Evolutionary conservation across 2,797 vertebrate species (phyloP).

Genomic region (Anableps anableps): DNA sequence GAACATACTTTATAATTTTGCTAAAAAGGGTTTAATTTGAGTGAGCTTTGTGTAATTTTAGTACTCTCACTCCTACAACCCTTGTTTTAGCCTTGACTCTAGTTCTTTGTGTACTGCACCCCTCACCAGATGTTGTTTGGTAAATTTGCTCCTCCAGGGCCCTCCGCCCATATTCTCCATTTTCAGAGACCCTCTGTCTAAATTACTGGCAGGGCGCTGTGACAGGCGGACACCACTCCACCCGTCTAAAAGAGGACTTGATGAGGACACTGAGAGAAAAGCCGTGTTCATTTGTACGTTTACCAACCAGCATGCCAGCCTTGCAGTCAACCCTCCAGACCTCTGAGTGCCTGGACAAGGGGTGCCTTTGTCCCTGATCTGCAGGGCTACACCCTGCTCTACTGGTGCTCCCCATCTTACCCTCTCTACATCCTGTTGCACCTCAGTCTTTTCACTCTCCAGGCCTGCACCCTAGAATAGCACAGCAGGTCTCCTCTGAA

Average conservation of each 20-base stretch:
- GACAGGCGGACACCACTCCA: constrained; percentile 68
- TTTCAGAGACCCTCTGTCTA: constrained; percentile 67
- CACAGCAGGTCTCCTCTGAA: constrained; percentile 84
- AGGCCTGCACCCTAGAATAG: constrained; percentile 82
- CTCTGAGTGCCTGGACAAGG: constrained; percentile 84
- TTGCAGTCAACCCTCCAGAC: constrained; percentile 70
- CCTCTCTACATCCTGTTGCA: constrained; percentile 71
- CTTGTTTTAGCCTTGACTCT: constrained; percentile 33
- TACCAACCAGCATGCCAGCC: constrained; percentile 65
- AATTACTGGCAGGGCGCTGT: constrained; percentile 65
- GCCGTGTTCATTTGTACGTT: constrained; percentile 77
- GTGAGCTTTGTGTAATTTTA: not conserved
- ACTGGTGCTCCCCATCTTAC: constrained; percentile 70
- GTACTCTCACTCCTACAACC: constrained; percentile 23
- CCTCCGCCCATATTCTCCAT: constrained; percentile 58
- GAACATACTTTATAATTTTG: not conserved
- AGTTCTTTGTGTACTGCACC: constrained; percentile 36
- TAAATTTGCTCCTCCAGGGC: constrained; percentile 52
- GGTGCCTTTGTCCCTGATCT: constrained; percentile 85
- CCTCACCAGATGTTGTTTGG: constrained; percentile 64
- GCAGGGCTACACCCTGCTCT: constrained; percentile 70
- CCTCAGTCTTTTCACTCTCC: constrained; percentile 66
- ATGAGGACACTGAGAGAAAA: constrained; percentile 77
- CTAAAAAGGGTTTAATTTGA: not conserved
- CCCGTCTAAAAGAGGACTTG: constrained; percentile 72